These are phyloP conservation scores for honey bee (Apis mellifera) DNA, from an alignment of 1,140 invertebrate genomes.

Conservation along the genomic window Amel_HAv3.1 CM009945.2:5201501-5202000, in stretches of 20 bases:
- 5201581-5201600: background rate
- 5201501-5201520: background rate
- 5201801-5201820: background rate
- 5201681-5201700: background rate
- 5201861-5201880: conserved; percentile 61
- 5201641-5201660: background rate
- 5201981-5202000: conserved; percentile 95
- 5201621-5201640: background rate
- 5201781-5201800: background rate
- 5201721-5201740: conserved; percentile 32
- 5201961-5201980: conserved; percentile 97
- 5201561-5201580: background rate
- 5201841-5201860: conserved; percentile 34
- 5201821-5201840: background rate
- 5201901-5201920: conserved; percentile 88
- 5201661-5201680: conserved; percentile 26
- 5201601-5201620: background rate
- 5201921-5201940: conserved; percentile 93
- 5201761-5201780: background rate
- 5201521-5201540: background rate
- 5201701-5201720: background rate
- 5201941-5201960: conserved; percentile 91
- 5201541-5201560: background rate
- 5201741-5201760: background rate
- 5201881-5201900: conserved; percentile 65